These are phyloP conservation scores for Chaetodon trifasciatus DNA, from an alignment of 2,797 vertebrate species.

Conservation along the genomic window DNA sequence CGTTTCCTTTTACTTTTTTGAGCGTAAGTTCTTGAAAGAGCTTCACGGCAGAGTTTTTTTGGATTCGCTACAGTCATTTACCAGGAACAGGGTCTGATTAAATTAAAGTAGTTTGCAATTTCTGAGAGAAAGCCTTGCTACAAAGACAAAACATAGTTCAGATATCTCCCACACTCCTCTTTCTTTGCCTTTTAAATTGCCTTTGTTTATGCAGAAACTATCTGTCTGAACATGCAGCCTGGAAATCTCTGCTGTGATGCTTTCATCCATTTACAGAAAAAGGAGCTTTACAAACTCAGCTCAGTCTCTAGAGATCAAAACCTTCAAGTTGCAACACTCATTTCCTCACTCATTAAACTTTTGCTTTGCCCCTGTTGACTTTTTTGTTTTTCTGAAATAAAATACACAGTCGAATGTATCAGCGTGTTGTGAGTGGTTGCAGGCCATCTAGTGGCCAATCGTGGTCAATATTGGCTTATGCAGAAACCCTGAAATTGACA, in stretches of 20 bases:
- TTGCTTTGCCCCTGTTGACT: background rate
- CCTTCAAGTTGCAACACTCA: background rate
- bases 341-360: background rate
- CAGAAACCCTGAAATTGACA: background rate
- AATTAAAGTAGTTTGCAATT: background rate
- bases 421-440: background rate
- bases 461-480: background rate
- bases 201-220: background rate
- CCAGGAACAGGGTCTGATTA: background rate
- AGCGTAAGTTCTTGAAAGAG: background rate
- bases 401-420: background rate
- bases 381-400: background rate
- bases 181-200: background rate
- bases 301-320: background rate
- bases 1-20: background rate
- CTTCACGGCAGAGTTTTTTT: background rate
- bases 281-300: background rate
- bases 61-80: background rate
- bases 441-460: slow-evolving; percentile 67
- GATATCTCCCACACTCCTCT: background rate
- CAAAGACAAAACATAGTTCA: background rate
- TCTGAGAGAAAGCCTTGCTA: background rate
- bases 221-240: background rate
- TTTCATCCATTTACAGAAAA: too few species aligned
- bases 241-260: too few species aligned